These are phyloP conservation scores for Oryzias melastigma DNA, from an alignment of 2,113 vertebrate species.

Conservation along the genomic window DNA sequence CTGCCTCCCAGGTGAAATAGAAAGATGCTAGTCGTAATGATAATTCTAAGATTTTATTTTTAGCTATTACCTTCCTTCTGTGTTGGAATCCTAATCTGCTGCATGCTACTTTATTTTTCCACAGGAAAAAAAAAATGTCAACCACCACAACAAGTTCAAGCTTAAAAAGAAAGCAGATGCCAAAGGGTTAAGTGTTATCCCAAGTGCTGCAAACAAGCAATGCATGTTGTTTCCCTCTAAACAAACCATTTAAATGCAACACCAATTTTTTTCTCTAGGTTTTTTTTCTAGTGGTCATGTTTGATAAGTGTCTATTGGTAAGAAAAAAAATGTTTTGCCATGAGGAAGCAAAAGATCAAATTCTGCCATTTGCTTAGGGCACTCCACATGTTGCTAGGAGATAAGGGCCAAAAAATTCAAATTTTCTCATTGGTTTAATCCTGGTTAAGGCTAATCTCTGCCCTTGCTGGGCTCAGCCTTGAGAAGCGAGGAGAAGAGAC, in stretches of 20 bases:
- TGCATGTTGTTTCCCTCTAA: constrained; percentile 38
- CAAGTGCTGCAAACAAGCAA: constrained; percentile 42
- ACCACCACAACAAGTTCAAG: background rate
- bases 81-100: background rate
- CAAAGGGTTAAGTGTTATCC: constrained; percentile 16
- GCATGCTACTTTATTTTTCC: background rate
- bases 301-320: constrained; percentile 70
- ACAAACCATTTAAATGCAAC: constrained; percentile 55
- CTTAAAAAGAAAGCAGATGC: background rate
- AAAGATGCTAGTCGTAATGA: background rate
- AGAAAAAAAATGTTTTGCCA: constrained; percentile 56
- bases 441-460: constrained; percentile 68
- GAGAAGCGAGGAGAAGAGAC: constrained; percentile 62
- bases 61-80: background rate
- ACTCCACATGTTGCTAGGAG: constrained; percentile 69
- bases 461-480: constrained; percentile 71
- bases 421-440: constrained; percentile 76
- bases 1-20: background rate
- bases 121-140: background rate
- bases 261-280: constrained; percentile 32
- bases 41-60: no score
- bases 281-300: constrained; percentile 67
- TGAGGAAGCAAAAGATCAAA: constrained; percentile 66
- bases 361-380: constrained; percentile 71
- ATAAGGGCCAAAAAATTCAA: constrained; percentile 75